These are phyloP conservation scores for Dicranocentrus wangi DNA, from an alignment of 2,888 invertebrate species.

Conservation along the genomic window DNA sequence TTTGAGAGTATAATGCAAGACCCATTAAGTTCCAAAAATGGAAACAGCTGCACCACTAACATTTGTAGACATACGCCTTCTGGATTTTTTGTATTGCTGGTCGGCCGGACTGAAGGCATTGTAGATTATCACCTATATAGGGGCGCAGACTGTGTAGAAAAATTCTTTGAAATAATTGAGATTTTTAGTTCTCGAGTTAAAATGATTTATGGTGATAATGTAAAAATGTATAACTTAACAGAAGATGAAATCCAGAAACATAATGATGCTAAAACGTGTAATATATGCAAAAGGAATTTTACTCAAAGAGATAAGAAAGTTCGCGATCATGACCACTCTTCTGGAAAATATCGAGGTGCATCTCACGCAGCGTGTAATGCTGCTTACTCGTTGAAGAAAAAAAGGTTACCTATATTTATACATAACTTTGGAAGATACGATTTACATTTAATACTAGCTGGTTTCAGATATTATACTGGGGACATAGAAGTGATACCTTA, in stretches of 20 bases:
- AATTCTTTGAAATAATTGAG: slow-evolving; percentile 13
- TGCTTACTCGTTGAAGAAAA: slow-evolving; percentile 1
- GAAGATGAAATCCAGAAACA: neutral
- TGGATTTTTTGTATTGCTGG: slow-evolving; percentile 17
- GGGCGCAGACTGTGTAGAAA: slow-evolving; percentile 6
- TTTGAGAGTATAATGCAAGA: slow-evolving; percentile 20
- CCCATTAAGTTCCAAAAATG: neutral
- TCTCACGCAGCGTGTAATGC: slow-evolving; percentile 11
- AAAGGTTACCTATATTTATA: slow-evolving; percentile 4
- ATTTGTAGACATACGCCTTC: slow-evolving; percentile 18
- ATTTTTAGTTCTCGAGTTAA: neutral
- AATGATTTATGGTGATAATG: neutral
- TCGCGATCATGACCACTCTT: slow-evolving; percentile 25
- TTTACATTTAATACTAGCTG: slow-evolving; percentile 26
- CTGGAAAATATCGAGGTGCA: slow-evolving; percentile 19
- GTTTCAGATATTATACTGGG: slow-evolving; percentile 10
- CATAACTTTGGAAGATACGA: slow-evolving; percentile 31
- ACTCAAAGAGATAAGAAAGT: neutral
- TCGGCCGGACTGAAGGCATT: slow-evolving; percentile 10
- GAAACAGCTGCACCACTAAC: no score
- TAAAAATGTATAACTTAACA: neutral
- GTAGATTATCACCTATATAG: slow-evolving; percentile 17
- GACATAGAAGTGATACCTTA: slow-evolving; percentile 21
- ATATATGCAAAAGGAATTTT: neutral
- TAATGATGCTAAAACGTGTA: neutral